Base-by-base conservation (phyloP, 2,113 vertebrate species). In the Psittacara wagleri region DNA sequence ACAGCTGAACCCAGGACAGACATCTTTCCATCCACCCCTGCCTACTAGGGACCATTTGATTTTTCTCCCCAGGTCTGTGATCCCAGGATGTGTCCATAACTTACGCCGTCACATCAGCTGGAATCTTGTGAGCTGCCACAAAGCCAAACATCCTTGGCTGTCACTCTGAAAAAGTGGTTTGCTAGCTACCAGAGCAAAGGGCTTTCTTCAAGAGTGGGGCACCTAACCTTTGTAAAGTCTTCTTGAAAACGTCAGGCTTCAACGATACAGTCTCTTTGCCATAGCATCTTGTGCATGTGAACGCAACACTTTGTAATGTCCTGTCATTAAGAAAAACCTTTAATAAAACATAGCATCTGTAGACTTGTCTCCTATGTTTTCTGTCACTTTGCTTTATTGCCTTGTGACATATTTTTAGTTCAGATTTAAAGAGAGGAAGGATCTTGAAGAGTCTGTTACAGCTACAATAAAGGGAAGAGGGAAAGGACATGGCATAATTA, bases 321-420 rank as follows among this genome's bases (percentile, higher is more conserved):
- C 39, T n/a, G 4, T 77, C 62, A 88, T 46, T 68, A 88, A 75
- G 85, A 72, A 77, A 87, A 88, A 25, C 24, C 52, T 83, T 90
- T 88, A 68, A 88, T 82, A 76, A 94, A 95, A 76, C 23, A 3
- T 6, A 52, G 62, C 13, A 2, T 39, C 62, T 68, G 46, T 78
- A 78, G 66, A 79, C 69, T 82, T 39, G 57, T 29, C 62, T 92
- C 83, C 48, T 68, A 6, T 81, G 86, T 49, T 93, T 94, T 92
- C 92, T 88, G 83, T 85, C 94, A 79, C 87, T 88, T 90, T 61
- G 64, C 55, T 90, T 93, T 90, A 88, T 37, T 84, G 66, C 86
- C 69, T 81, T 15, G 39, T 84, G 92, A 87, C 57, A 29, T n/a
- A 69, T 88, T 96, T 92, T 93, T 76, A 81, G 83, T 75, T 88